Conservation (phyloP, 2,888 invertebrate species). For the Hesperia comma region DNA sequence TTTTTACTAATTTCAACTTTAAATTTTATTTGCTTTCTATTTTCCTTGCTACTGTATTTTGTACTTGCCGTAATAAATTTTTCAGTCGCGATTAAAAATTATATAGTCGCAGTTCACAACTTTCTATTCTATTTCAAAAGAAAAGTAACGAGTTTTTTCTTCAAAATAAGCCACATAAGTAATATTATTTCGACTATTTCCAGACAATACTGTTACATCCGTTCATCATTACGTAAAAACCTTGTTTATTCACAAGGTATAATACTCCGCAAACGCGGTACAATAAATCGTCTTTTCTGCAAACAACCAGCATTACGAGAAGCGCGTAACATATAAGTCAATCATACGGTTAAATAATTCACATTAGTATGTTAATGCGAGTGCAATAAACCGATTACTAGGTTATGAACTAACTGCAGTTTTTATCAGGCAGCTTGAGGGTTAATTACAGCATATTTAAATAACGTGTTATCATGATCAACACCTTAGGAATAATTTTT, state of each 20-base stretch:
- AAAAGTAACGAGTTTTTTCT: too few relatives aligned
- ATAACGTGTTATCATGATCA: background rate
- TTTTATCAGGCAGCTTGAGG: background rate
- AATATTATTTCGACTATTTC: background rate
- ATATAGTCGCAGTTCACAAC: too few relatives aligned
- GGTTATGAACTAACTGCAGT: constrained; percentile 6
- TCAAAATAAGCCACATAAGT: too few relatives aligned
- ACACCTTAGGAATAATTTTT: too few relatives aligned
- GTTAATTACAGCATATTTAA: background rate
- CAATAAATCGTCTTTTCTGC: constrained; percentile 12
- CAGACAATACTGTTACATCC: background rate
- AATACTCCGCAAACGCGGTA: constrained; percentile 9
- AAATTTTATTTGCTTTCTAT: too few relatives aligned
- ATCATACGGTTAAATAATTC: constrained; percentile 20
- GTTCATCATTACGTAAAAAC: constrained; percentile 6
- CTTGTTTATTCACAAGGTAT: constrained; percentile 4
- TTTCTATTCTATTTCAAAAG: too few relatives aligned
- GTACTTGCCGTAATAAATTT: too few relatives aligned
- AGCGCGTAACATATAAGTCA: constrained; percentile 4
- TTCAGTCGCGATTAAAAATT: too few relatives aligned
- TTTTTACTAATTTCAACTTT: too few relatives aligned
- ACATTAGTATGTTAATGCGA: constrained; percentile 32
- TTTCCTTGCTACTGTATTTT: too few relatives aligned
- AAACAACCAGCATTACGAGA: background rate
- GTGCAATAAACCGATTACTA: constrained; percentile 37